These are phyloP conservation scores for Odocoileus hemionus DNA, from an alignment of 2,113 vertebrate genomes.

Conservation along the genomic window DNA sequence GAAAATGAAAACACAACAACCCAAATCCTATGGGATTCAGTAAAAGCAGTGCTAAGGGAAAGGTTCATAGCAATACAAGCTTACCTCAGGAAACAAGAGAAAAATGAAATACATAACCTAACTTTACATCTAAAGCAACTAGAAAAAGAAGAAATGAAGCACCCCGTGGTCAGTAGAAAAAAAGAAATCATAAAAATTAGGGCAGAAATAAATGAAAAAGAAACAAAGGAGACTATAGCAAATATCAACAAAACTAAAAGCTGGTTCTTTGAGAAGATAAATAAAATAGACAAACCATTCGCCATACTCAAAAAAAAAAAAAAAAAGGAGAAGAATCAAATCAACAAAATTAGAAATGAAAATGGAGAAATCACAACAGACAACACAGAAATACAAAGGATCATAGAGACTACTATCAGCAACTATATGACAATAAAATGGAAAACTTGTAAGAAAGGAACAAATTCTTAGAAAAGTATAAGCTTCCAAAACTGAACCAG, in stretches of 20 bases:
- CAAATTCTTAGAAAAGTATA: background rate
- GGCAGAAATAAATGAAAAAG: background rate
- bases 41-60: background rate
- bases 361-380: background rate
- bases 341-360: background rate
- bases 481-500: background rate
- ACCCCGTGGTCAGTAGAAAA: background rate
- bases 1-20: background rate
- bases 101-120: background rate
- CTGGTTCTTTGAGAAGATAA: background rate
- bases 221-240: background rate
- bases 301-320: background rate
- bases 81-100: background rate
- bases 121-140: background rate
- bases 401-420: background rate
- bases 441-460: background rate
- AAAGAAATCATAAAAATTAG: background rate
- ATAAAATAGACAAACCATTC: background rate
- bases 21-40: background rate
- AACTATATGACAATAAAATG: background rate
- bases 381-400: background rate
- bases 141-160: background rate
- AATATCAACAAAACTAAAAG: background rate
- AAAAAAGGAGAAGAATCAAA: background rate
- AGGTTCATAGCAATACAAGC: background rate